Base-by-base conservation (phyloP, 1,140 invertebrate species). In the Danaus plexippus region DNA sequence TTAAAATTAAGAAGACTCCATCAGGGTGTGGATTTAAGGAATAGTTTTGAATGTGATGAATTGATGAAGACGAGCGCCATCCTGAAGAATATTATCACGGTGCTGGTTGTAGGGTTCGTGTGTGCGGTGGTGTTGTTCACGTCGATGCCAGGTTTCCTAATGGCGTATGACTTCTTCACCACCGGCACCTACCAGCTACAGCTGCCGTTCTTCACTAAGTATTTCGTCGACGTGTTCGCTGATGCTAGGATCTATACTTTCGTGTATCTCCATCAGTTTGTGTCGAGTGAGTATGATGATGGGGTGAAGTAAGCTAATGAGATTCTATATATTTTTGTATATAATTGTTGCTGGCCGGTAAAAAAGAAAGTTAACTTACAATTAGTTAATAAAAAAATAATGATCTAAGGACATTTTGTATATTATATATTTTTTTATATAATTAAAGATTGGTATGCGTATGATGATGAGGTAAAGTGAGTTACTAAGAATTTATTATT, bases 181-280 rank as follows among this genome's bases (percentile, higher is more conserved):
- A 66, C 54, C 1, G 67, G 66, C 1, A 45, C 54, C 7, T 47
- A 57, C 9, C 60, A 64, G 9, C 47, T 67, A 11, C 59, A 58
- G 5, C 63, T 73, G 45, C 75, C 73, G 8, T 80, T 69, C 52
- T 15, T 57, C 10, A 62, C 69, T 1, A 63, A 71, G 45, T 80
- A 74, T 50, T 72, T 67, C 18, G 74, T 73, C 45, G 64, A 80
- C 54, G 57, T 63, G 3, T 66, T 63, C 43, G 12, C 52, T 9
- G 59, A 64, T 22, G 48, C 41, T 11, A 32, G 13, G n/a, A 52
- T 67, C 12, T 77, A 72, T 72, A 41, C 52, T 0, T 51, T 71
- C 11, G 62, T 72, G 2, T 79, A 79, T 46, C 3, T 71, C 9
- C 74, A 79, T 64, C 76, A 77, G 18, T 66, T 79, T 64, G 64